Conservation (phyloP, 30 jellyfish, hydroid and myxozoan species). For the Cassiopea xamachana region DNA sequence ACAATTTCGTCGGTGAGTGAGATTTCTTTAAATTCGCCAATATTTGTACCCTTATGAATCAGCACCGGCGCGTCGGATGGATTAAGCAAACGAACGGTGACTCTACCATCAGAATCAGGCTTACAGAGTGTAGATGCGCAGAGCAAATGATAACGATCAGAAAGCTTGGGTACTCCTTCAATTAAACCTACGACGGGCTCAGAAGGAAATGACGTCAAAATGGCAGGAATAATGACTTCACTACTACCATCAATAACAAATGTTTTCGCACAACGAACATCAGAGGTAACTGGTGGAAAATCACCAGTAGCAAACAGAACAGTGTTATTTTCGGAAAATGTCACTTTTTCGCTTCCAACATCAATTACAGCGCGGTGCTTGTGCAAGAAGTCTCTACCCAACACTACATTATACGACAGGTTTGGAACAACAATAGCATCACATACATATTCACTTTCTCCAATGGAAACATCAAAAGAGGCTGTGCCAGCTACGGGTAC, state of each 20-base stretch:
- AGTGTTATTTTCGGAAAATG: background rate
- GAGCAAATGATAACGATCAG: slow-evolving; percentile 24
- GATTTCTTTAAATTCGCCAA: slow-evolving; percentile 5
- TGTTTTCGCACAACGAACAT: background rate
- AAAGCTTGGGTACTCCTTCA: background rate
- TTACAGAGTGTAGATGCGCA: slow-evolving; percentile 17
- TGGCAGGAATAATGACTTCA: background rate
- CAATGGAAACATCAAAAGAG: no score
- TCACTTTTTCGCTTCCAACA: background rate
- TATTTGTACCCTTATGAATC: slow-evolving; percentile 15
- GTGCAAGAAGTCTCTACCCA: no score
- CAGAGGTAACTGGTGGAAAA: background rate
- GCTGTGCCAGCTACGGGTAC: no score
- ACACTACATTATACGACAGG: no score
- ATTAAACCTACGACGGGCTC: background rate
- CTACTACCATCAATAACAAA: background rate
- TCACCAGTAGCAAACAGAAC: background rate
- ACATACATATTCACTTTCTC: no score
- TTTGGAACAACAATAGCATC: no score
- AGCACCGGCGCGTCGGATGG: slow-evolving; percentile 36
- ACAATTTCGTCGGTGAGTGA: background rate
- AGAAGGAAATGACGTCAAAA: no score
- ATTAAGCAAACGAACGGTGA: slow-evolving; percentile 5
- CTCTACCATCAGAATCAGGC: slow-evolving; percentile 12
- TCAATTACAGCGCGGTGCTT: background rate